Base-by-base conservation (phyloP, 2,888 invertebrate genomes). In the Troglohyphantes excavatus region DNA sequence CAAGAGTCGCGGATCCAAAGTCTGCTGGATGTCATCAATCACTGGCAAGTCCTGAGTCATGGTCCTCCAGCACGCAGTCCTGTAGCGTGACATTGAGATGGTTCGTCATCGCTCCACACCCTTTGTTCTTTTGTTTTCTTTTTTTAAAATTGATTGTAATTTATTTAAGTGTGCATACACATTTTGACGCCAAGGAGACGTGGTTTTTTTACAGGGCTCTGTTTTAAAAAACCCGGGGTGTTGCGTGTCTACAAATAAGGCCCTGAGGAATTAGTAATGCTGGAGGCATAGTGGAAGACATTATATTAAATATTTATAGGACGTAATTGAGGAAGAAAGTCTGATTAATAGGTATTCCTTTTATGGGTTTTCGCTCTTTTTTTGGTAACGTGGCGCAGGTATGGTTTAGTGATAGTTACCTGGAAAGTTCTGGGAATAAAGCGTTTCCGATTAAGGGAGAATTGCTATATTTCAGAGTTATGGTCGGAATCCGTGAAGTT, bases 141-240 rank as follows among this genome's bases (percentile, higher is more conserved):
- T n/a, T n/a, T n/a, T 65, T 67, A n/a, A 79, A 84, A 84, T 84
- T 84, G 75, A 84, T 84, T 84, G 73, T 84, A 84, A 84, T 84
- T 67, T 84, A 84, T 75, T 84, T 84, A 84, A 67, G 67, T 67
- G 65, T 83, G 46, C 39, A 70, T 73, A 82, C 70, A 82, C 61
- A 82, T 70, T 70, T 82, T 59, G 59, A 70, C 21, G 29, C 61
- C 53, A 33, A 53, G 33, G 29, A n/a, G 61, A 76, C 61, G 59
- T 27, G 7, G 19, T 76, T 23, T 61, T 61, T 65, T 26, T 27
- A 19, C 13, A 29, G 17, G 26, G 11, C 33, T 29, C 13, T 29
- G 7, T 9, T 23, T 29, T 59, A 29, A 29, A 29, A 19, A 53
- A n/a, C n/a, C n/a, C n/a, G n/a, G n/a, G n/a, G 19, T 53, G 27